These are phyloP conservation scores for Hyperoplus lanceolatus DNA, from an alignment of 2,797 vertebrate genomes.

Conservation along the genomic window DNA sequence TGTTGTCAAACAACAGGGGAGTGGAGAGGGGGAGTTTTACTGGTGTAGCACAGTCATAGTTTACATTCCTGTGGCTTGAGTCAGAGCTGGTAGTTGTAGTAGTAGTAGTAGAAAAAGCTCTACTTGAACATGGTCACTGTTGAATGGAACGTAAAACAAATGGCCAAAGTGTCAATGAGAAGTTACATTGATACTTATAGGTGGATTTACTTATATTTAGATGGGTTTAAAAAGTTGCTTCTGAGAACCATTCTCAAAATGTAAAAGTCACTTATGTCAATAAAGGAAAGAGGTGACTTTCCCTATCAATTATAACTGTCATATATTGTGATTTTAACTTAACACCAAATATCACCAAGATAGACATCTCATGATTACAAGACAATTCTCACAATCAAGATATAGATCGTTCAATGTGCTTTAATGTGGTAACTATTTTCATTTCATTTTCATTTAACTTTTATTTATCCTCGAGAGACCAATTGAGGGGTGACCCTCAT, in stretches of 20 bases:
- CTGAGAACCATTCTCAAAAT: no score
- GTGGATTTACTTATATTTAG: not conserved
- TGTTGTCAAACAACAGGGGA: conserved; percentile 67
- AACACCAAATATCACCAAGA: conserved; percentile 9
- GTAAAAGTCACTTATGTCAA: no score
- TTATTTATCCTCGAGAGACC: no score
- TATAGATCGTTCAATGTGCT: conserved; percentile 21
- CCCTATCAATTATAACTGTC: not conserved
- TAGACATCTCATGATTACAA: conserved; percentile 14
- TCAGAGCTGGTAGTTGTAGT: conserved; percentile 55
- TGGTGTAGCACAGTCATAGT: conserved; percentile 61
- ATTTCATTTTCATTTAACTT: no score
- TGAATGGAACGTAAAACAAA: conserved; percentile 20
- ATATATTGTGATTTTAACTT: conserved; percentile 13
- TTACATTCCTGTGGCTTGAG: conserved; percentile 81
- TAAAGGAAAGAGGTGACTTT: no score
- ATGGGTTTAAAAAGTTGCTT: no score
- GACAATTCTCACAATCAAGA: not conserved
- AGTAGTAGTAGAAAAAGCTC: conserved; percentile 50
- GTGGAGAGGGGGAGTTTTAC: conserved; percentile 44
- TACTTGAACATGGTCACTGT: conserved; percentile 21
- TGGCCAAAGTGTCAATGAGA: not conserved
- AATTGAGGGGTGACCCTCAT: no score
- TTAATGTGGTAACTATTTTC: conserved; percentile 20
- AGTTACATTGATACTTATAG: conserved; percentile 6